These are phyloP conservation scores for Portevinia maculata DNA, from an alignment of 2,888 invertebrate species.

Conservation along the genomic window DNA sequence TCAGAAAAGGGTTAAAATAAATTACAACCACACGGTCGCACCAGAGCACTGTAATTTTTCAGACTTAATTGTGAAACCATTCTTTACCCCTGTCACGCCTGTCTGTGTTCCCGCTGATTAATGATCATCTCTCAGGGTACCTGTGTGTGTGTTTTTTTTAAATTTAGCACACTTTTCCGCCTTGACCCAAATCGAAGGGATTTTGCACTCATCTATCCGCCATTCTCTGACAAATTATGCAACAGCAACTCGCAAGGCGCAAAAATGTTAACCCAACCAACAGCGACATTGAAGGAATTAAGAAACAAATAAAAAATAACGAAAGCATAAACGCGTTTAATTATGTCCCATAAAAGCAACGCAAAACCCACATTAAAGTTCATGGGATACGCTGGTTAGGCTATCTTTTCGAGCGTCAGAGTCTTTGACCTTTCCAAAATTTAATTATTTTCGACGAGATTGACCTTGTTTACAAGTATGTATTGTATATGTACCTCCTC, in stretches of 20 bases:
- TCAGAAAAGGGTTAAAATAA: constrained; percentile 51
- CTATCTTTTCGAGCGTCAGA: constrained; percentile 47
- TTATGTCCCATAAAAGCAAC: constrained; percentile 44
- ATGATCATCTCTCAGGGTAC: constrained; percentile 52
- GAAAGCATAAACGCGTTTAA: constrained; percentile 36
- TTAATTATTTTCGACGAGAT: not conserved
- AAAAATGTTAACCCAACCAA: constrained; percentile 47
- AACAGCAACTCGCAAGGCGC: constrained; percentile 15
- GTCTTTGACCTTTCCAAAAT: constrained; percentile 45
- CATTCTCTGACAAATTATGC: constrained; percentile 50
- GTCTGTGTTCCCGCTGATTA: constrained; percentile 41
- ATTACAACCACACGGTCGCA: constrained; percentile 50
- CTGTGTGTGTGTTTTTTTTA: constrained; percentile 15
- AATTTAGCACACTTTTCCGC: constrained; percentile 42
- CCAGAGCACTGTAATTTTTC: constrained; percentile 54
- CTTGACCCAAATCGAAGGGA: constrained; percentile 67
- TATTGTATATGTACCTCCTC: no score
- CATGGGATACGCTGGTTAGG: constrained; percentile 44
- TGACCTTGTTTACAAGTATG: constrained; percentile 61
- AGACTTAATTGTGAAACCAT: constrained; percentile 61
- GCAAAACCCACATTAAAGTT: constrained; percentile 52
- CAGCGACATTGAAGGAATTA: constrained; percentile 8
- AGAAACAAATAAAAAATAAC: constrained; percentile 6
- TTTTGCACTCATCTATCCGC: constrained; percentile 42
- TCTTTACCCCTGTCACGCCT: not conserved